These are phyloP conservation scores for Sthenelais limicola DNA, from an alignment of 2,888 invertebrate genomes.

Conservation along the genomic window DNA sequence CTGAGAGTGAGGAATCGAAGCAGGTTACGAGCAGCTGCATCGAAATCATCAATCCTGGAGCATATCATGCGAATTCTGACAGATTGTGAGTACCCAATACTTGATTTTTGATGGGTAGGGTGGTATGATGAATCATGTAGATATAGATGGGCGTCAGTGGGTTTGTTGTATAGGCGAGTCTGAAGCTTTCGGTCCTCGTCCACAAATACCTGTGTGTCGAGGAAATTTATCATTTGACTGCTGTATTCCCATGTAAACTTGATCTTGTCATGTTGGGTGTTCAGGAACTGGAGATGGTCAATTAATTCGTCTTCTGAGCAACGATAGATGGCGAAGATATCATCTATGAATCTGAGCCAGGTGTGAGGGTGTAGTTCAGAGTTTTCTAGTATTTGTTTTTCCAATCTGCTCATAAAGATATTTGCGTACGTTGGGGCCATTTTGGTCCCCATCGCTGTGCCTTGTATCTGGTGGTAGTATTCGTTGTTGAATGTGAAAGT, in stretches of 20 bases:
- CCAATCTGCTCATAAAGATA: not conserved
- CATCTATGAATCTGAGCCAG: constrained; percentile 5
- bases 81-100: not conserved
- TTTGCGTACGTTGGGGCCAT: constrained; percentile 14
- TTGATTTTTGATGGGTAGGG: not conserved
- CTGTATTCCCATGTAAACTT: constrained; percentile 11
- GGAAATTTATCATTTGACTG: not conserved
- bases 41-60: not conserved
- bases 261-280: not conserved
- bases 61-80: constrained; percentile 7
- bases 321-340: not conserved
- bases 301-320: constrained; percentile 15
- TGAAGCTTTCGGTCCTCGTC: not conserved
- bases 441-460: constrained; percentile 19
- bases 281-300: not conserved
- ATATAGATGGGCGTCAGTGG: constrained; percentile 8
- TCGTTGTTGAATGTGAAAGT: not conserved
- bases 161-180: not conserved
- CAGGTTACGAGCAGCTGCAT: not conserved
- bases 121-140: constrained; percentile 1
- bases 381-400: not conserved
- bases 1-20: not conserved
- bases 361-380: not conserved
- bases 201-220: constrained; percentile 5
- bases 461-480: constrained; percentile 13